Evolutionary conservation across 2,797 vertebrate genomes (phyloP).

Genomic region (Rhinophrynus dorsalis): DNA sequence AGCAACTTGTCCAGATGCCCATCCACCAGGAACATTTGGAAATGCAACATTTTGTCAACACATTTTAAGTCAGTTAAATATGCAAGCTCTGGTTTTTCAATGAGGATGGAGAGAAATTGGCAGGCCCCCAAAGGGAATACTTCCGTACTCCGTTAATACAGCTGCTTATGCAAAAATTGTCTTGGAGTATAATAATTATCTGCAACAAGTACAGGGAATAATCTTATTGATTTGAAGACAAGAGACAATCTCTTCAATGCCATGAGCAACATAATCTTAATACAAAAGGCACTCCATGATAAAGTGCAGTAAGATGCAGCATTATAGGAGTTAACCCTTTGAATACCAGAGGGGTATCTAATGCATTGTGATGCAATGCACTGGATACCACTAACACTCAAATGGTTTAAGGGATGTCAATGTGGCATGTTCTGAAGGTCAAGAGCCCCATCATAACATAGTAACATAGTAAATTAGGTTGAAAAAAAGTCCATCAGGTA

Average conservation of each 20-base stretch:
- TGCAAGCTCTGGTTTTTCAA: constrained; percentile 27
- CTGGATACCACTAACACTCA: no score
- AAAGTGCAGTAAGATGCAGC: neutral
- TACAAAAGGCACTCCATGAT: neutral
- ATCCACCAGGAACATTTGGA: constrained; percentile 9
- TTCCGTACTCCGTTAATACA: constrained; percentile 13
- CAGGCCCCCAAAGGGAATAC: constrained; percentile 18
- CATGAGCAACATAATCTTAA: neutral
- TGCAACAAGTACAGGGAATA: constrained; percentile 17
- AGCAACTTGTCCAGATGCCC: constrained; percentile 11
- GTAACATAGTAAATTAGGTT: no score
- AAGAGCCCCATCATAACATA: no score
- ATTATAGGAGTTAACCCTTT: no score
- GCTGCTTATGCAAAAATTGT: constrained; percentile 34
- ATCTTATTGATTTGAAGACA: constrained; percentile 20
- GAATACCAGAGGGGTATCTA: no score
- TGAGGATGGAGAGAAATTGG: constrained; percentile 11
- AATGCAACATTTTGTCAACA: constrained; percentile 35
- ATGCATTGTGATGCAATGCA: no score
- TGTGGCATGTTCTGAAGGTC: no score
- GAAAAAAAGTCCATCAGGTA: no score
- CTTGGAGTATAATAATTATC: constrained; percentile 29
- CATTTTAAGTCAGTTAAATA: constrained; percentile 22
- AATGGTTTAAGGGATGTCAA: no score
- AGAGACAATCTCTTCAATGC: neutral